Percentiles rank a stretch among this genome's conserved stretches.
These are phyloP conservation scores for Patagioenas fasciata DNA, from an alignment of 2,113 vertebrate species.

Conservation along the genomic window DNA sequence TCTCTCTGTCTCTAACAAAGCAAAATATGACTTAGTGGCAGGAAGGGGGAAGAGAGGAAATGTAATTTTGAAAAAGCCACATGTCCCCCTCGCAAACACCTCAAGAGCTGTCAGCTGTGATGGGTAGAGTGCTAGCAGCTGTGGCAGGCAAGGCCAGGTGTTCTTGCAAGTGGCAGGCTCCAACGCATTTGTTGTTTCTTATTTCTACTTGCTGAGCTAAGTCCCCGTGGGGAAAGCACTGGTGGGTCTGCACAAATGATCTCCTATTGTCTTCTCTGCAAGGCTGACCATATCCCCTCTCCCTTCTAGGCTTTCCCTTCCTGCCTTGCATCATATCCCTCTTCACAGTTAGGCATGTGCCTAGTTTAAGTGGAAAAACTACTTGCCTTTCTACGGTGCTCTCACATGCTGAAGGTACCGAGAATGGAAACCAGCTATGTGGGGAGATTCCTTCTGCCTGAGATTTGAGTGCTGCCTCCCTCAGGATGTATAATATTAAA, in stretches of 20 bases:
- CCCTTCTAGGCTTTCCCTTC: constrained; percentile 9
- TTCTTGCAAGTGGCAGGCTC: neutral
- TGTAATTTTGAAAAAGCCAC: neutral
- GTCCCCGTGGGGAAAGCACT: neutral
- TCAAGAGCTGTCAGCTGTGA: constrained; percentile 5
- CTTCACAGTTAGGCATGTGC: neutral
- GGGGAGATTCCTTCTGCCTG: neutral
- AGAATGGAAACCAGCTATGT: neutral
- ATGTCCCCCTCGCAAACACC: neutral
- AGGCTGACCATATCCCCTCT: neutral
- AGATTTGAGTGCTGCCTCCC: neutral
- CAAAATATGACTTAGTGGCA: neutral
- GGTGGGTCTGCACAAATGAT: constrained; percentile 25
- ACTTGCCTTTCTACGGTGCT: neutral
- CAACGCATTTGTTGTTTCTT: constrained; percentile 16
- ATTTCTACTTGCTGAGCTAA: neutral
- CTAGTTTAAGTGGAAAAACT: constrained; percentile 17
- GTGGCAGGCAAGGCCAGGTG: constrained; percentile 18
- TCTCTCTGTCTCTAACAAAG: neutral
- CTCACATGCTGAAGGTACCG: neutral
- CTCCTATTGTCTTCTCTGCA: constrained; percentile 17
- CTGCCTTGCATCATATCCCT: neutral
- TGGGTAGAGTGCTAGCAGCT: constrained; percentile 18
- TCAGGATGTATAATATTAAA: neutral
- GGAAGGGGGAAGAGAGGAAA: neutral